A percentile compares a stretch with the other conserved stretches of the same genome.
These are phyloP conservation scores for Camponotus fellah DNA, from an alignment of 2,888 invertebrate genomes.

Conservation along the genomic window DNA sequence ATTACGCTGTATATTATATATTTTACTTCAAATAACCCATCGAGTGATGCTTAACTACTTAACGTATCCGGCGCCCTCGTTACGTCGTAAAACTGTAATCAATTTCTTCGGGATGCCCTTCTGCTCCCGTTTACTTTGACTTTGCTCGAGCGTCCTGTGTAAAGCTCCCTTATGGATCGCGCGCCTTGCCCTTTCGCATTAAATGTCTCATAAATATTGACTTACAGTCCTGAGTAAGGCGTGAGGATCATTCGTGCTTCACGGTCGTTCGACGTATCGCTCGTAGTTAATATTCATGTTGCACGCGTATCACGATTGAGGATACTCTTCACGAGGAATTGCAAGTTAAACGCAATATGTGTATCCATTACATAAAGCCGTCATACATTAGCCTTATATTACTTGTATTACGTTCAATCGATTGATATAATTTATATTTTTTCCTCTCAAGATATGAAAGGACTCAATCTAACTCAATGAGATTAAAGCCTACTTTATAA, in stretches of 20 bases:
- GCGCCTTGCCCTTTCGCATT: conserved; percentile 61
- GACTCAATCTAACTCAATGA: neutral
- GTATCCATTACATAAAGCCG: neutral
- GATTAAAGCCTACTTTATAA: neutral
- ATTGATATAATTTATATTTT: neutral
- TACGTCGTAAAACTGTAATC: conserved; percentile 39
- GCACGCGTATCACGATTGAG: neutral
- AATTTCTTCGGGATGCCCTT: conserved; percentile 46
- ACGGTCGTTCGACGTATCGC: conserved; percentile 59
- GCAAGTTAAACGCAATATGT: neutral
- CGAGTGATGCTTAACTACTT: neutral
- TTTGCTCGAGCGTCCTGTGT: conserved; percentile 22
- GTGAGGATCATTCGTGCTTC: conserved; percentile 65
- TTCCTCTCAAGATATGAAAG: neutral
- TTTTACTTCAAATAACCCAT: neutral
- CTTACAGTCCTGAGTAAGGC: conserved; percentile 60
- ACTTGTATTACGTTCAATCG: neutral
- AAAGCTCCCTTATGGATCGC: conserved; percentile 8
- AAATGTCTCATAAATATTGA: conserved; percentile 72
- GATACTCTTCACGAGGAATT: neutral
- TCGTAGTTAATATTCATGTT: conserved; percentile 49
- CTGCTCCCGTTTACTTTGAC: conserved; percentile 42
- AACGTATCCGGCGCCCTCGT: neutral
- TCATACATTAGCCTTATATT: neutral
- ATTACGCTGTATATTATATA: neutral